phyloP scores from a whole-genome alignment of 1,140 invertebrate species.

The Hypsibius dujardini region DNA sequence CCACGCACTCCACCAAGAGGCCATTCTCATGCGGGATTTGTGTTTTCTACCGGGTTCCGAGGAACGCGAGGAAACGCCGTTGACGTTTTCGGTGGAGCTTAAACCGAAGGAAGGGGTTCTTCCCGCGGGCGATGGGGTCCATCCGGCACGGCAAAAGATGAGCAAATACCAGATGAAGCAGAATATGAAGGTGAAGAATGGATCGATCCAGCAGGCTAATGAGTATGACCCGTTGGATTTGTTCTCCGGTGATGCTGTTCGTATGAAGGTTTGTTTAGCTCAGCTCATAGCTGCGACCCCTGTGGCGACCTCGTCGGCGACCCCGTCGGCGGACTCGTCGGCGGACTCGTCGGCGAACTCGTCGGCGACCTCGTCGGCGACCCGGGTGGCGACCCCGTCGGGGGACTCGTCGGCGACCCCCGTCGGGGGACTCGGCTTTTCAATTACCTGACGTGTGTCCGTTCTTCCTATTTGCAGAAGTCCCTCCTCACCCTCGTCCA shows the following conservation, averaged over 20 bases:
- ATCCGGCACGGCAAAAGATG: background rate
- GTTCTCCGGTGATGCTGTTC: background rate
- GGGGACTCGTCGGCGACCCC: background rate
- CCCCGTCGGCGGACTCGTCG: background rate
- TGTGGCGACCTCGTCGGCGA: background rate
- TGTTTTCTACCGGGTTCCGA: background rate
- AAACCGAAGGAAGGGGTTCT: constrained; percentile 10
- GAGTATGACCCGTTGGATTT: constrained; percentile 12
- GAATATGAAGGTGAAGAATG: background rate
- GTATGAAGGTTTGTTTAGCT: background rate
- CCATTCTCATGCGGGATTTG: constrained; percentile 1
- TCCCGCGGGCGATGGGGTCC: background rate
- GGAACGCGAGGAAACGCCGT: background rate
- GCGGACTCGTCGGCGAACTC: too few species aligned
- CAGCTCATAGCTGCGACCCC: background rate
- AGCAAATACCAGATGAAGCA: constrained; percentile 10
- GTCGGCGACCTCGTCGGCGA: background rate
- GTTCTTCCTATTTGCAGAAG: background rate
- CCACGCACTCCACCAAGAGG: background rate
- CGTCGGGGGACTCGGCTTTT: background rate
- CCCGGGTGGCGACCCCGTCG: background rate
- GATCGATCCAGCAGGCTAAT: background rate
- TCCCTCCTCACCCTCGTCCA: background rate
- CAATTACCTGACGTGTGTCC: background rate
- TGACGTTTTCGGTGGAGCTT: constrained; percentile 1